A percentile compares a stretch with the other conserved stretches of the same genome.
phyloP scores from a whole-genome alignment of 2,797 vertebrate species.

The Pangasius djambal region DNA sequence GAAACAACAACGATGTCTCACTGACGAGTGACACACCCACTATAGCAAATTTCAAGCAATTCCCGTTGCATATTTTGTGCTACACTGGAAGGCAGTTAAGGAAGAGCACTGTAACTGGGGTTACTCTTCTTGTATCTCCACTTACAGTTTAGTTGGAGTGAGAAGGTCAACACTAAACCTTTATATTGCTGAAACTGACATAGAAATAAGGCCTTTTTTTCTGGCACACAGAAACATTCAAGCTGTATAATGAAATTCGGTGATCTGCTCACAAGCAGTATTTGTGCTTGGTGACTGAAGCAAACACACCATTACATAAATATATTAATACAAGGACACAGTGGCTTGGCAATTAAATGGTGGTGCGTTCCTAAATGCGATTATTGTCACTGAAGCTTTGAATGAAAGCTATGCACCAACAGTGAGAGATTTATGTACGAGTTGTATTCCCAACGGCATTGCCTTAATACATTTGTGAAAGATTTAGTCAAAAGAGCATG shows the following conservation, averaged over 20 bases:
- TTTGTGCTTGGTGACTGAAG: constrained; percentile 14
- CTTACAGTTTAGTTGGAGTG: neutral
- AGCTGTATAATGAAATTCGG: constrained; percentile 20
- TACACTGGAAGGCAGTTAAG: constrained; percentile 26
- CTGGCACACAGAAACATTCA: constrained; percentile 27
- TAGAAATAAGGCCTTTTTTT: constrained; percentile 26
- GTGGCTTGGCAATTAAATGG: constrained; percentile 27
- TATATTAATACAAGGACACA: constrained; percentile 38
- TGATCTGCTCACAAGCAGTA: constrained; percentile 42
- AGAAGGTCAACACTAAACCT: neutral
- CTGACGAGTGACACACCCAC: neutral
- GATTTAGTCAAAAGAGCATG: neutral
- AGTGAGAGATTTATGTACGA: constrained; percentile 14
- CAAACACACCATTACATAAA: constrained; percentile 27
- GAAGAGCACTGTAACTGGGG: neutral
- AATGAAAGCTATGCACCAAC: neutral
- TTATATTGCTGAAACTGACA: constrained; percentile 31
- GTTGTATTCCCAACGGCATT: neutral
- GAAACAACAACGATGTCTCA: neutral
- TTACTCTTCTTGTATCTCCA: neutral
- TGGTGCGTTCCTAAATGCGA: constrained; percentile 7
- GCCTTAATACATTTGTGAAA: neutral
- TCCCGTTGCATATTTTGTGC: constrained; percentile 27
- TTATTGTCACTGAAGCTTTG: neutral
- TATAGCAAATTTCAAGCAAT: neutral